Evolutionary conservation across 2,797 vertebrate genomes (phyloP).

Genomic region (Hephaestus fuliginosus): DNA sequence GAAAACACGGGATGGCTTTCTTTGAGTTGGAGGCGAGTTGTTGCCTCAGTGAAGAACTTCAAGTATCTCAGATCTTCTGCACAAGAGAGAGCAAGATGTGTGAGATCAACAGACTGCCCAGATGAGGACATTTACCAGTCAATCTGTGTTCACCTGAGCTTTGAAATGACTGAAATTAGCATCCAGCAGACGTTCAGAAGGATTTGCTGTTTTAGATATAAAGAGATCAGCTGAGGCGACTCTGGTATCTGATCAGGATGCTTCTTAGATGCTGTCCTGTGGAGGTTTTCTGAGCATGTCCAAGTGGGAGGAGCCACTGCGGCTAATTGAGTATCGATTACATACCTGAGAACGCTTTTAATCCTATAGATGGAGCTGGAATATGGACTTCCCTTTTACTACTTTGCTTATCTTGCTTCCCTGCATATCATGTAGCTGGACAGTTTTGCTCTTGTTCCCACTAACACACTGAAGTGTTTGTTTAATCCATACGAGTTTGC

Average conservation of each 20-base stretch:
- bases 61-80: too few species aligned
- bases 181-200: background rate
- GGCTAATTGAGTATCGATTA: too few species aligned
- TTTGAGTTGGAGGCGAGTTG: too few species aligned
- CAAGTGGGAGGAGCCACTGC: too few species aligned
- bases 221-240: background rate
- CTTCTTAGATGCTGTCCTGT: background rate
- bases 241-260: background rate
- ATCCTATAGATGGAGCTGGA: background rate
- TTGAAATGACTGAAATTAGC: background rate
- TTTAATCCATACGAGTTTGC: slow-evolving; percentile 14
- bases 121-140: too few species aligned
- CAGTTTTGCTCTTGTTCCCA: slow-evolving; percentile 3
- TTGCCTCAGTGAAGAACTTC: too few species aligned
- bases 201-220: background rate
- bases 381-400: background rate
- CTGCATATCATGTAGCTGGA: background rate
- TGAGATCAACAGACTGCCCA: too few species aligned
- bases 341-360: background rate
- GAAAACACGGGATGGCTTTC: too few species aligned
- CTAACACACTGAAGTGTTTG: slow-evolving; percentile 35
- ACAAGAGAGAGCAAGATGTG: too few species aligned
- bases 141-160: too few species aligned
- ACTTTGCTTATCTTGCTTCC: background rate
- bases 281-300: background rate